Conservation (phyloP, 2,888 invertebrate species). For the Nomada ruficornis region DNA sequence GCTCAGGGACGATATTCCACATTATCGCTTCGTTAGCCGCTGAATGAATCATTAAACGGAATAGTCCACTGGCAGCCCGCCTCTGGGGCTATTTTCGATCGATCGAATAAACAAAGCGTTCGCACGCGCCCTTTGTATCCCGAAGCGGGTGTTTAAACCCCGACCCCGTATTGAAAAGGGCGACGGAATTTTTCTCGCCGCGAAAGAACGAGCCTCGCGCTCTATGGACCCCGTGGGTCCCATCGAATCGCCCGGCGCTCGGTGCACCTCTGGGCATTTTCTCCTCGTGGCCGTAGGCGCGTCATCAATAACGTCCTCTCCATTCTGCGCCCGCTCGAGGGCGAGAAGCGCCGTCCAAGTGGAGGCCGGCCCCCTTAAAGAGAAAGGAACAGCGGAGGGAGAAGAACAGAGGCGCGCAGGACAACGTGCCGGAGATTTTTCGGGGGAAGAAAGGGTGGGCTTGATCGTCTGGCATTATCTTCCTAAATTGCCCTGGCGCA, state of each 20-base stretch:
- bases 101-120: slow-evolving; percentile 56
- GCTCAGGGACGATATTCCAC: slow-evolving; percentile 6
- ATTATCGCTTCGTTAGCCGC: slow-evolving; percentile 47
- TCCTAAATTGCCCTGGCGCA: slow-evolving; percentile 75
- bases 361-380: slow-evolving; percentile 5
- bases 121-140: slow-evolving; percentile 47
- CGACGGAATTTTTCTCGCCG: slow-evolving; percentile 48
- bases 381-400: not conserved
- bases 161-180: slow-evolving; percentile 33
- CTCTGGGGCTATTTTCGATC: slow-evolving; percentile 45
- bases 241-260: slow-evolving; percentile 8
- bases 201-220: slow-evolving; percentile 33
- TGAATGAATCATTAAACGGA: slow-evolving; percentile 53
- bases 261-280: slow-evolving; percentile 46
- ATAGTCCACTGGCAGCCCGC: slow-evolving; percentile 24
- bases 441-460: slow-evolving; percentile 66
- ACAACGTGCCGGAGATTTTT: slow-evolving; percentile 34
- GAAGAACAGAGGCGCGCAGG: not conserved
- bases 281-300: slow-evolving; percentile 51
- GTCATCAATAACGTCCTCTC: slow-evolving; percentile 76
- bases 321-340: slow-evolving; percentile 56
- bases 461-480: slow-evolving; percentile 78
- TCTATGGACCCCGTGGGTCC: slow-evolving; percentile 46
- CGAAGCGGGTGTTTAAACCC: slow-evolving; percentile 40
- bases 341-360: slow-evolving; percentile 37